Conservation (phyloP, 2,797 vertebrate genomes). For the Sebastes wilsoni region DNA sequence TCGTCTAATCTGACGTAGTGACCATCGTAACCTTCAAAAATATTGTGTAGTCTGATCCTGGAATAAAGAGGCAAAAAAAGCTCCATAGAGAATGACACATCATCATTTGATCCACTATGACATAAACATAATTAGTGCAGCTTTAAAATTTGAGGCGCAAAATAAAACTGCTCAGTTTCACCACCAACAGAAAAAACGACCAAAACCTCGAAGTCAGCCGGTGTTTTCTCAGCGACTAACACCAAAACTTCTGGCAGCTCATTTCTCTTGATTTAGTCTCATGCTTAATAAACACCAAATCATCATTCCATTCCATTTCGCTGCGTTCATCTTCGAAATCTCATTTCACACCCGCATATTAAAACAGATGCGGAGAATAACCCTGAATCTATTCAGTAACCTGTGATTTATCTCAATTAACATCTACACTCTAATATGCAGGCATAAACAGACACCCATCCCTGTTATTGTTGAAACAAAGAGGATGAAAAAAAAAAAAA, state of each 20-base stretch:
- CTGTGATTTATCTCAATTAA: conserved; percentile 48
- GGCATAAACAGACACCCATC: conserved; percentile 29
- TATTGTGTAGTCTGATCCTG: too few relatives aligned
- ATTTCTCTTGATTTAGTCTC: conserved; percentile 41
- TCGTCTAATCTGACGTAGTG: too few relatives aligned
- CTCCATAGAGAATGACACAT: background rate
- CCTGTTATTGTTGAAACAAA: conserved; percentile 50
- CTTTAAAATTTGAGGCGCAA: background rate
- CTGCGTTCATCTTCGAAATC: conserved; percentile 26
- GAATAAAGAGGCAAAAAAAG: background rate
- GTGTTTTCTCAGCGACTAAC: conserved; percentile 10
- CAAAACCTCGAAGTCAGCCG: background rate
- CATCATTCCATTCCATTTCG: conserved; percentile 26
- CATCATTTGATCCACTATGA: background rate
- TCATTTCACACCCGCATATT: conserved; percentile 37
- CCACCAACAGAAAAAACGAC: background rate
- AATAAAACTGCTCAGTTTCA: background rate
- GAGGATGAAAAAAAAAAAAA: background rate
- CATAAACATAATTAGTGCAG: background rate
- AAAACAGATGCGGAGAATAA: conserved; percentile 39
- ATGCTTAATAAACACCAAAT: conserved; percentile 30
- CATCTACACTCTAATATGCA: conserved; percentile 26
- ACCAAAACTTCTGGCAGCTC: conserved; percentile 26
- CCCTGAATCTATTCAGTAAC: conserved; percentile 26
- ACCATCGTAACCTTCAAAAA: too few relatives aligned